Evolutionary conservation across 2,888 invertebrate species (phyloP), one percentile per base, ranked within the genome.

Genomic region (Candidula unifasciata): DNA sequence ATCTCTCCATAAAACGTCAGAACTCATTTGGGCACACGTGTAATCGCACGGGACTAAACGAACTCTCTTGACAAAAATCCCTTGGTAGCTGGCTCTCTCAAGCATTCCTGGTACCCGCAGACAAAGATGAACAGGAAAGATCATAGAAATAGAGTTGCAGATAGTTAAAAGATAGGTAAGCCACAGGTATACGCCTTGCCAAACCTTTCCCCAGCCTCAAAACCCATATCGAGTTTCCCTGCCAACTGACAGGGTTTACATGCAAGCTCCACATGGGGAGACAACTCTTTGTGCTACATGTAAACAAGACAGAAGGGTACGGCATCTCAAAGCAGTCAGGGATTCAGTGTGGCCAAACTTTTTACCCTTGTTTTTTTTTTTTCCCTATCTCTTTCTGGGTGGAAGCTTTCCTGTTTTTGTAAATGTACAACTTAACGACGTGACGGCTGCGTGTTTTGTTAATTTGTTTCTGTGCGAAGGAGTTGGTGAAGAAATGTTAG

Each of bases 191-290:
- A 30, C 30, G 33, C 68, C n/a, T 16, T 44, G 44, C 2, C 30
- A 30, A 2, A 6, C 71, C 35, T 37, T 35, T 37, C 35, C 35
- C 71, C 35, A 24, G n/a, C 35, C 3, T 24, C 21, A 21, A 71
- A 37, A 35, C 71, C 71, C 18, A 44, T 21, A 33, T 37, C 35
- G 73, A n/a, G 27, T 52, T 52, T 24, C 27, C 27, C n/a, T 73
- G 10, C 73, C 13, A n/a, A 10, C 27, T 24, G 44, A 44, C 6
- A 52, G 10, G 10, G 73, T 73, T 73, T 44, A 44, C 73, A 52
- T 37, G n/a, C 44, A 27, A 13, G 44, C 44, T 73, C 73, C 73
- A 52, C 73, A 73, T 44, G 73, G n/a, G 73, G 44, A 44, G 73
- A 73, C 73, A 73, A 27, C 73, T n/a, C 44, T 73, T 52, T 44